A percentile compares a stretch with the other conserved stretches of the same genome.
These are phyloP conservation scores for Centrocercus urophasianus DNA, from an alignment of 2,113 vertebrate genomes.

Conservation along the genomic window DNA sequence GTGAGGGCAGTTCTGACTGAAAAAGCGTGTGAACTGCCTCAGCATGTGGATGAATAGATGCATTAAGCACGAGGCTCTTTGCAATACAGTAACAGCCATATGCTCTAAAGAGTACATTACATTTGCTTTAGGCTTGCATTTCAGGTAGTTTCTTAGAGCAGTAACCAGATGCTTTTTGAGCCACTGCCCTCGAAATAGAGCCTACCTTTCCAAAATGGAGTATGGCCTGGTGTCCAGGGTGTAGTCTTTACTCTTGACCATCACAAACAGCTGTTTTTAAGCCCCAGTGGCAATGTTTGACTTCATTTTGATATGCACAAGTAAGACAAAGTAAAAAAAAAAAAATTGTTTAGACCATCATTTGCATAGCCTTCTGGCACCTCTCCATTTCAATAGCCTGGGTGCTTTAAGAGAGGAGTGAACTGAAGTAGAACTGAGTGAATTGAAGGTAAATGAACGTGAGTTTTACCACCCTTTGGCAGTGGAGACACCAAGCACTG, in stretches of 20 bases:
- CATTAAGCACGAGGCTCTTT: not conserved
- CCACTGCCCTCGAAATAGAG: not conserved
- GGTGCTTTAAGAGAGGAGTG: not conserved
- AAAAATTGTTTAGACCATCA: not conserved
- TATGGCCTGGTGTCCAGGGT: not conserved
- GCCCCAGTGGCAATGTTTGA: not conserved
- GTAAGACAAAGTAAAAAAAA: not conserved
- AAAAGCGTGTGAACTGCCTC: not conserved
- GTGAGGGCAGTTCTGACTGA: not conserved
- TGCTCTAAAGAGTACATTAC: not conserved
- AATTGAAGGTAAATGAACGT: not conserved
- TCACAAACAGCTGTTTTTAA: not conserved
- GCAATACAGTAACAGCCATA: not conserved
- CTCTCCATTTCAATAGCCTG: not conserved
- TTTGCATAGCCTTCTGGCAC: not conserved
- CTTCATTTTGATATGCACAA: not conserved
- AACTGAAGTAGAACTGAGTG: not conserved
- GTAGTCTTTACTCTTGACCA: not conserved
- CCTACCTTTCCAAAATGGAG: not conserved
- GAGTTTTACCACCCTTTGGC: conserved; percentile 15
- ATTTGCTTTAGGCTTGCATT: not conserved
- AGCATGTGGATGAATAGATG: not conserved
- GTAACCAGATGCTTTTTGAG: not conserved
- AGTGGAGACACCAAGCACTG: not conserved
- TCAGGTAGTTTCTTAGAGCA: not conserved